Evolutionary conservation across 2,888 invertebrate species (phyloP).

Genomic region (Cryptocheilus praepositus): DNA sequence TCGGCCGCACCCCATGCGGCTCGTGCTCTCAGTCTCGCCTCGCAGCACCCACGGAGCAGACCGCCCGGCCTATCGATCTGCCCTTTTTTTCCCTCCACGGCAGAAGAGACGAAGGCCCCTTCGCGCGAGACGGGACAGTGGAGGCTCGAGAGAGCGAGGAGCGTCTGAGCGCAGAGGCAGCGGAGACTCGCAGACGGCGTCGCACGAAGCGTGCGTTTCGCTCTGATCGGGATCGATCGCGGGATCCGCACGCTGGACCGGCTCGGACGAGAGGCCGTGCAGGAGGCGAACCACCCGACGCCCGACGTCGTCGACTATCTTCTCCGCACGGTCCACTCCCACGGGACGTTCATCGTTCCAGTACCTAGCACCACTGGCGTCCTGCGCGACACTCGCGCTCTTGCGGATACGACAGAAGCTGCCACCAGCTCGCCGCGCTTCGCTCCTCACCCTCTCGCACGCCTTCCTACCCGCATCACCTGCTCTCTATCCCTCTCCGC

Average conservation of each 20-base stretch:
- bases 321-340: constrained; percentile 14
- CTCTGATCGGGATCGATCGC: too few relatives aligned
- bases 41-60: constrained; percentile 9
- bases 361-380: constrained; percentile 1
- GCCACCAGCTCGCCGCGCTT: not conserved
- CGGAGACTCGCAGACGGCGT: not conserved
- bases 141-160: not conserved
- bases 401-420: constrained; percentile 1
- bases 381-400: constrained; percentile 8
- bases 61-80: constrained; percentile 58
- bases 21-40: constrained; percentile 23
- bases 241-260: not conserved
- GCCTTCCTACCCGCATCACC: too few relatives aligned
- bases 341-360: constrained; percentile 11
- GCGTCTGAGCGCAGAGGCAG: too few relatives aligned
- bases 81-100: constrained; percentile 35
- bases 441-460: not conserved
- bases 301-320: constrained; percentile 1
- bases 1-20: constrained; percentile 57
- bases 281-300: not conserved
- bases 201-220: not conserved
- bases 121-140: too few relatives aligned
- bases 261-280: not conserved
- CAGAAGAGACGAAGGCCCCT: not conserved
- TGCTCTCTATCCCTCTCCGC: not conserved